Base-by-base conservation (phyloP, 2,888 invertebrate species). In the Tolmerus cingulatus region DNA sequence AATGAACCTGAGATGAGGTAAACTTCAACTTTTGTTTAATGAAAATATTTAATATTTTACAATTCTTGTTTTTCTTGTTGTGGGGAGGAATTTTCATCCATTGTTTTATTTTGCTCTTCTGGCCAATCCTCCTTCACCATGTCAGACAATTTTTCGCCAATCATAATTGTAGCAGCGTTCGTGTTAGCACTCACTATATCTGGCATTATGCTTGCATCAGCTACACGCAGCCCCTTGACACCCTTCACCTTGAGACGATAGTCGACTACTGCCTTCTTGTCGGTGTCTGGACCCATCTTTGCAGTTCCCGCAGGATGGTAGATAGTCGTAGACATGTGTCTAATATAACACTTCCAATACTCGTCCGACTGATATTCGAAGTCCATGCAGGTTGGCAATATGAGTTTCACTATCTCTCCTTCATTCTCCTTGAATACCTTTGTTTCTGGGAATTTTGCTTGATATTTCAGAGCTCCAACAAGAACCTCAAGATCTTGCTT, bases 311-410 rank as follows among this genome's bases (percentile, higher is more conserved):
- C 94, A 0, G 96, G 96, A 92, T 97, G 96, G 90, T 96, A 96
- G 66, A 96, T 94, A 0, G 97, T 97, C 89, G 95, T 95, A 1
- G 94, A 94, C 90, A 96, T 96, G 90, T 97, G 97, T 43, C 96
- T 94, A 40, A 97, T 93, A 89, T 96, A 95, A 90, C 97, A 97
- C 90, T 96, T 97, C 97, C 97, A 97, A 90, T 97, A 97, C 81
- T 96, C 96, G 90, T 97, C 97, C 14, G 89, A 91, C 5, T 93
- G 90, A 12, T 91, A 89, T 0, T 88, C 57, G 1, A 90, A 89
- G 8, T 89, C 82, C 7, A 91, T 89, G 55, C 91, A 91, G 43
- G 89, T 89, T 0, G 89, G 82, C 12, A 90, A 74, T 16, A 89
- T 86, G 7, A 90, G 46, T 14, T 89, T 87, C 0, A 89, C 2